Conservation (phyloP, 2,888 invertebrate species). For the Hydrotaea diabolus region DNA sequence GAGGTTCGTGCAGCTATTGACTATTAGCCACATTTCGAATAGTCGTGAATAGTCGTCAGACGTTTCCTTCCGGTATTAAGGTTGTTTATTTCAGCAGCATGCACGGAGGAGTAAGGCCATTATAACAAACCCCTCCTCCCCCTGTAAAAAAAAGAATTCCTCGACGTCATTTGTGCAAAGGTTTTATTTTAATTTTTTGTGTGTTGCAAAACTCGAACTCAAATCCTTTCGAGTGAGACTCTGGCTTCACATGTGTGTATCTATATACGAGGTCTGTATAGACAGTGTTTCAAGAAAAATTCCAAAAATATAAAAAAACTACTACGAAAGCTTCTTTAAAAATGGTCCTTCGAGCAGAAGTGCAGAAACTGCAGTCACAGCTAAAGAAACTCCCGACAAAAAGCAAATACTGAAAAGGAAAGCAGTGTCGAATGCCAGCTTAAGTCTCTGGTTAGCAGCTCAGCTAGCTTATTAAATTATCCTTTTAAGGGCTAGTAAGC, state of each 20-base stretch:
- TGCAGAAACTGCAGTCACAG: too few relatives aligned
- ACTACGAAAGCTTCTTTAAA: neutral
- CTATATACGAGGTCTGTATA: neutral
- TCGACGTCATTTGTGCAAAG: neutral
- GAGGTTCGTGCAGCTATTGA: too few relatives aligned
- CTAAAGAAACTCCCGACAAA: too few relatives aligned
- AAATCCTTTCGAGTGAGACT: neutral
- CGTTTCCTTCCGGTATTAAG: conserved; percentile 70
- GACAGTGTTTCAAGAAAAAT: neutral
- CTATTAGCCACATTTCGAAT: too few relatives aligned
- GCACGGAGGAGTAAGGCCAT: conserved; percentile 66
- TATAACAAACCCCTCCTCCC: conserved; percentile 60
- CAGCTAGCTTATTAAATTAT: too few relatives aligned
- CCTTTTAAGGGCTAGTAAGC: too few relatives aligned
- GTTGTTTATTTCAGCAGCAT: conserved; percentile 61
- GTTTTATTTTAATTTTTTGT: neutral
- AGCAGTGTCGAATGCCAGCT: too few relatives aligned
- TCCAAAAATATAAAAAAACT: neutral
- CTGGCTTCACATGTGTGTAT: neutral
- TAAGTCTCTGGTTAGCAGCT: too few relatives aligned
- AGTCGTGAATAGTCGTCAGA: conserved; percentile 70
- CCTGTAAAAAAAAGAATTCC: neutral
- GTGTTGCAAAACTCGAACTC: conserved; percentile 13
- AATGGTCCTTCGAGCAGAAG: too few relatives aligned
- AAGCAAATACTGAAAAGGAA: too few relatives aligned